These are phyloP conservation scores for Pyrrhosoma nymphula DNA, from an alignment of 2,888 invertebrate genomes.

Conservation along the genomic window DNA sequence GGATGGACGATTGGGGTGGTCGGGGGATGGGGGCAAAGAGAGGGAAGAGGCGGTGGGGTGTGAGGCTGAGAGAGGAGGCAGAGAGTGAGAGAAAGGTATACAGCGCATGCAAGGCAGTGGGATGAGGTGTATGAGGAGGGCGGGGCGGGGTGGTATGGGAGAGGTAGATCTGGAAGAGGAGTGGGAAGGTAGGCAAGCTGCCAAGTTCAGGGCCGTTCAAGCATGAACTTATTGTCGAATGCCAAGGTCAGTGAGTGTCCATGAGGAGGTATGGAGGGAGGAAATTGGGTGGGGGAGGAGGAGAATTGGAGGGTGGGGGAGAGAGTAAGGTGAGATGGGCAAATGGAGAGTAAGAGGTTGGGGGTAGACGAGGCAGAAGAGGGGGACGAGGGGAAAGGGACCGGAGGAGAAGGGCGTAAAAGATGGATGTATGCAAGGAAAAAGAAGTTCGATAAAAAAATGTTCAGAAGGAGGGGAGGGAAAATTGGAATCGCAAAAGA, in stretches of 20 bases:
- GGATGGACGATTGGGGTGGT: slow-evolving; percentile 10
- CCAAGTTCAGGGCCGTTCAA: slow-evolving; percentile 67
- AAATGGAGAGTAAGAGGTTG: not conserved
- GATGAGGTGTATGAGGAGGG: not conserved
- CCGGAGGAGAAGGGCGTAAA: not conserved
- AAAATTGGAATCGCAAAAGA: not conserved
- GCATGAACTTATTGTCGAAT: slow-evolving; percentile 67
- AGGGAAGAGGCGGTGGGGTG: not conserved
- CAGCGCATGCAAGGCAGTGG: not conserved
- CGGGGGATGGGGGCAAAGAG: not conserved
- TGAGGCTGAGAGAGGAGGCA: not conserved
- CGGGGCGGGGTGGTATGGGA: not conserved
- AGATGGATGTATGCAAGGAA: not conserved
- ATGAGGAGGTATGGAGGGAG: not conserved
- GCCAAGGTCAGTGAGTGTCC: slow-evolving; percentile 67
- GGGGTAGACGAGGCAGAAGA: not conserved
- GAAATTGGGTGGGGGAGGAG: not conserved
- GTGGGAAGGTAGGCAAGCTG: slow-evolving; percentile 42
- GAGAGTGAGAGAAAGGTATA: not conserved
- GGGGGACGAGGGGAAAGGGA: not conserved
- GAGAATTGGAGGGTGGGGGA: not conserved
- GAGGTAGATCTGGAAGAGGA: not conserved
- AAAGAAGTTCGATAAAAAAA: not conserved
- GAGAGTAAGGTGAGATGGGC: not conserved
- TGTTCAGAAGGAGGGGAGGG: not conserved